Base-by-base conservation (phyloP, 2,888 invertebrate genomes). In the Morpho achilles region DNA sequence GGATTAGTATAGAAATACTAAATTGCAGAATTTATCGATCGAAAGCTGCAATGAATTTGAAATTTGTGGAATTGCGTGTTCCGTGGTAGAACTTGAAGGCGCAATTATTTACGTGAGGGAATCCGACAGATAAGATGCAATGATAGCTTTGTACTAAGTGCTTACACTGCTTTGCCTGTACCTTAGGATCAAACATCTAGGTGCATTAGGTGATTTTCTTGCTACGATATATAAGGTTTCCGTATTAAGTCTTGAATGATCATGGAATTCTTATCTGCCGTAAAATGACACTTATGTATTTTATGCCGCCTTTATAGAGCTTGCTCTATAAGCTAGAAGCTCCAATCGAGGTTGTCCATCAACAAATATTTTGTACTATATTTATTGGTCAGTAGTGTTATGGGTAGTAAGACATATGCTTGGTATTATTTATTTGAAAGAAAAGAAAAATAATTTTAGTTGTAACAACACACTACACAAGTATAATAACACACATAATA, bases 11-110 rank as follows among this genome's bases (percentile, higher is more conserved):
- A n/a, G 42, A 8, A n/a, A 42, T 54, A 48, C 59, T 62, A 64
- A 69, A 66, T 62, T 64, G 63, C 53, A 56, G 56, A 69, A 71
- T 70, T 69, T 60, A 66, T 67, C 64, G 63, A 67, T 69, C 16
- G 16, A 73, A 69, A 67, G 66, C 49, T 45, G 63, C 61, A 58
- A 69, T 72, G 71, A 68, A 71, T 67, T 65, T 61, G 56, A 54
- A 50, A 53, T 60, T 60, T 54, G 53, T 52, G 53, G 59, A 54
- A 61, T 53, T 46, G 48, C 50, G 48, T 55, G 58, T 61, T 62
- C 61, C 54, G 56, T 54, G 51, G 60, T 40, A 41, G 42, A 46
- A 53, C 40, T 22, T 53, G 46, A 65, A 65, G 55, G 58, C 54
- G 50, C 48, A 60, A 63, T 63, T 58, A 62, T 57, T 57, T 61